These are phyloP conservation scores for Tringa solitaria DNA, from an alignment of 2,113 vertebrate species.

Conservation along the genomic window DNA sequence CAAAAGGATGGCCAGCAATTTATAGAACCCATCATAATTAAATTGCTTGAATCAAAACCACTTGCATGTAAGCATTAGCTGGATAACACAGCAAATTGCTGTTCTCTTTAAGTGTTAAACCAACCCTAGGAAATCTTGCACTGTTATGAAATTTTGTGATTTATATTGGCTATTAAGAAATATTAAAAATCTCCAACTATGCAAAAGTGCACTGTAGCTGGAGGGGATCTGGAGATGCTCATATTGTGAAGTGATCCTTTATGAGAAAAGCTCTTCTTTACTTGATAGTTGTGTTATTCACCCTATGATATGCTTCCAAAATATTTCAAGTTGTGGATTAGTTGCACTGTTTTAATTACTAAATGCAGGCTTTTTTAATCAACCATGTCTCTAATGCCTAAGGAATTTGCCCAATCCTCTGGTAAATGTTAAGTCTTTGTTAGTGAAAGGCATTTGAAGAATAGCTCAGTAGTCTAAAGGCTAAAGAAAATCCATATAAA, in stretches of 20 bases:
- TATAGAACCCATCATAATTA: conserved; percentile 23
- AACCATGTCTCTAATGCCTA: conserved; percentile 42
- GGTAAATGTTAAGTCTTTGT: conserved; percentile 72
- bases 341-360: conserved; percentile 64
- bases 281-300: conserved; percentile 33
- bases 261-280: conserved; percentile 44
- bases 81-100: conserved; percentile 38
- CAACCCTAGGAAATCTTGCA: conserved; percentile 28
- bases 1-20: conserved; percentile 9
- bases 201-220: background rate
- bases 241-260: conserved; percentile 38
- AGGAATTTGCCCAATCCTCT: conserved; percentile 66
- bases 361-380: conserved; percentile 66
- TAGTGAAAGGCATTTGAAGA: conserved; percentile 56
- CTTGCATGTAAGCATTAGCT: conserved; percentile 16
- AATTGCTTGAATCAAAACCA: conserved; percentile 30
- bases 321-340: conserved; percentile 53
- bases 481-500: conserved; percentile 47
- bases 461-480: conserved; percentile 47
- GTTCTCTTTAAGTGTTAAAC: conserved; percentile 34
- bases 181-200: conserved; percentile 60
- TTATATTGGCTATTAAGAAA: conserved; percentile 64
- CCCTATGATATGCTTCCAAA: conserved; percentile 55
- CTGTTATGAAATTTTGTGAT: conserved; percentile 58
- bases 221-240: background rate